phyloP scores from a whole-genome alignment of 2,888 invertebrate genomes.

The Agrenia bidenticulata region DNA sequence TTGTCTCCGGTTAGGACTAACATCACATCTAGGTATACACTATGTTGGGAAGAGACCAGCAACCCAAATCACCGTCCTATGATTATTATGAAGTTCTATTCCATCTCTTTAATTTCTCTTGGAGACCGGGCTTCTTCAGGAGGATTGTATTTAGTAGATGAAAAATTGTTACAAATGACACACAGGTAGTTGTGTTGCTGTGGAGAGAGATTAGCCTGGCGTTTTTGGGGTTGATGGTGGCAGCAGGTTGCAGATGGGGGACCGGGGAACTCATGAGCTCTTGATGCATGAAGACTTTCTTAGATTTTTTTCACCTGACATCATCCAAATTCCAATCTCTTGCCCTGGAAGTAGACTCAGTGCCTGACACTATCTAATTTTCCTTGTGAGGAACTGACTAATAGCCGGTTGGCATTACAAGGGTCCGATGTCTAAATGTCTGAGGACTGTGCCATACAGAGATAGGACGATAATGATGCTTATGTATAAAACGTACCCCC shows the following conservation, averaged over 20 bases:
- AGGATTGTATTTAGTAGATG: slow-evolving; percentile 27
- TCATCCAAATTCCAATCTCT: neutral
- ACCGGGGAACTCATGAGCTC: no score
- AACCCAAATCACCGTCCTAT: neutral
- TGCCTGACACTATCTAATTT: neutral
- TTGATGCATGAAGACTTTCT: slow-evolving; percentile 2
- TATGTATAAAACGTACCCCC: neutral
- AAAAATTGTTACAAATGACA: slow-evolving; percentile 40
- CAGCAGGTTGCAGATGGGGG: slow-evolving; percentile 11
- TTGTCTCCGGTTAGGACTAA: neutral
- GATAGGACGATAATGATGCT: neutral
- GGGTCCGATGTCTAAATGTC: slow-evolving; percentile 10
- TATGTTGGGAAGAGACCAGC: neutral
- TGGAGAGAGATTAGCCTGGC: neutral
- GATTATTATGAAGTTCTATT: neutral
- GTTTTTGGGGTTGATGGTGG: neutral
- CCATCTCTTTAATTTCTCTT: slow-evolving; percentile 1
- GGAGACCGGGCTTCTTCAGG: neutral
- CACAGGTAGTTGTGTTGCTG: neutral
- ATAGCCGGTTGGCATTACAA: slow-evolving; percentile 21
- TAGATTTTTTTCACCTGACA: slow-evolving; percentile 12
- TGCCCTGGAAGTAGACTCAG: no score
- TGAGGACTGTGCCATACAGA: neutral
- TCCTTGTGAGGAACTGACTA: slow-evolving; percentile 1
- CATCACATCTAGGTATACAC: neutral